Evolutionary conservation across 2,113 vertebrate species (phyloP), one percentile per base, ranked within the genome.

Genomic region (Varanus komodoensis): DNA sequence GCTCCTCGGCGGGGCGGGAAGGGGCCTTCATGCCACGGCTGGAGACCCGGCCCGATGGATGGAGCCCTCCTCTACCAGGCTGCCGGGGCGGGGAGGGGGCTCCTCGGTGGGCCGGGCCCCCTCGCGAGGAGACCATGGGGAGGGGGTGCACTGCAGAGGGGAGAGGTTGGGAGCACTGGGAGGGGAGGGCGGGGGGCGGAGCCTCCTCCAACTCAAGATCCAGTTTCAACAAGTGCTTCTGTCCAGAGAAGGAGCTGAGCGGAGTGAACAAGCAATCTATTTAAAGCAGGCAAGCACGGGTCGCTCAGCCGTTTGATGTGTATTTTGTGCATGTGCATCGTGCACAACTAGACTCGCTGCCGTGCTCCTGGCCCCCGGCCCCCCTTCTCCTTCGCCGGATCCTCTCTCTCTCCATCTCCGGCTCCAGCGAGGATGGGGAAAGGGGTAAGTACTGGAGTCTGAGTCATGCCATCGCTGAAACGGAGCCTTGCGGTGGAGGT

Each of bases 181-280:
- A 67, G 19, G 1, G 77, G 12, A 7, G 79, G 11, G 6, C 3
- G 7, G 68, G 8, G 73, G 50, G 50, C 77, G 84, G 64, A 83
- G 82, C 87, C 80, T 89, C 38, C 71, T 61, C 75, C 80, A 14
- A 6, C 82, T 84, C 82, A 34, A 84, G 88, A 77, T 89, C 88
- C 73, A 68, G 82, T 89, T 89, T 89, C 88, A 84, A 69, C 82
- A 78, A 78, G 82, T 79, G 88, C 23, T 25, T 64, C 82, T 89
- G 88, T 77, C 88, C 88, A 89, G 88, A 89, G 82, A 89, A 89
- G 88, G 88, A 84, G 88, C 21, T 57, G 82, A 67, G 88, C 21
- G 73, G 82, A 67, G 88, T 8, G 61, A 67, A 23, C 71, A 3
- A 25, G 73, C 38, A 3, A 50, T 57, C 88, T 89, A 89, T 89